Evolutionary conservation across 2,113 vertebrate genomes (phyloP), one percentile per base, ranked within the genome.

Genomic region (Zingel zingel): DNA sequence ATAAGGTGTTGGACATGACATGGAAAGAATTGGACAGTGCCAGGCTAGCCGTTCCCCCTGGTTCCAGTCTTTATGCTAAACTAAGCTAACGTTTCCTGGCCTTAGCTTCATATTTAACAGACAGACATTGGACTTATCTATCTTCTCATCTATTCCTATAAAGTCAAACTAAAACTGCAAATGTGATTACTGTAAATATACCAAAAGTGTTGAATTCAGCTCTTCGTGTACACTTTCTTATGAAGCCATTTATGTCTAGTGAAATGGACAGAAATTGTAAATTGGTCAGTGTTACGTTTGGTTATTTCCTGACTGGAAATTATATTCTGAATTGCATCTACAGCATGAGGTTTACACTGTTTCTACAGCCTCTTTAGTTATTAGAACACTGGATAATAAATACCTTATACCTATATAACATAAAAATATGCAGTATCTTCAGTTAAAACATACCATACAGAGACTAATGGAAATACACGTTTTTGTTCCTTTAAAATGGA

Each of bases 301-400:
- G 1, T 36, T 16, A 16, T 64, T 48, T 57, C 8, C 15, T 25
- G 11, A 43, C 6, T 27, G 25, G 27, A 59, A 59, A 30, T 48
- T 4, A 48, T 21, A 58, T 47, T 73, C 39, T 18, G 25, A 71
- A 18, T 57, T 71, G 33, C 68, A 71, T 45, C 36, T 39, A 53
- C 39, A 43, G 39, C 39, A 43, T 53, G n/a, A 43, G 9, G 8
- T 56, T 23, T 7, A 18, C 2, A 58, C 3, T 25, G 14, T 45
- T 19, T 12, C 36, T 25, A 14, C 14, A 45, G n/a, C 69, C n/a
- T 71, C 15, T 13, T 53, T 19, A 6, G 4, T 56, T 2, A 15
- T 43, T 45, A 19, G 1, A 43, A 14, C 30, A 36, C 15, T 57
- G 7, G 30, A 48, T 15, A 74, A 33, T 16, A 18, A 18, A 56